These are phyloP conservation scores for Phrynocephalus versicolor DNA, from an alignment of 2,113 vertebrate genomes.

Conservation along the genomic window DNA sequence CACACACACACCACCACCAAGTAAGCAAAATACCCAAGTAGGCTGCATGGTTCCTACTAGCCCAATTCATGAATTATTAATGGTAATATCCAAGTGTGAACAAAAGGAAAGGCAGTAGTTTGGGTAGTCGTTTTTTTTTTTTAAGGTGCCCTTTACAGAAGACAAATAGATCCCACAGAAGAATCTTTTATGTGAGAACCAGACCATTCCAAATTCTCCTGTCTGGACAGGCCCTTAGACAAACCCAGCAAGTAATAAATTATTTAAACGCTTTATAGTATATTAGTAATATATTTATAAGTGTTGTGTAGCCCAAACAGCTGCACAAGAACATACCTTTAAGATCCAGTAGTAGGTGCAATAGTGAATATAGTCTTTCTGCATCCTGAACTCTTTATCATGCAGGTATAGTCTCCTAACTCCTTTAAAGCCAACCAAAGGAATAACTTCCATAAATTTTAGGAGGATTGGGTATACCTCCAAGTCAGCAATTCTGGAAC, in stretches of 20 bases:
- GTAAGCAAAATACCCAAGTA: background rate
- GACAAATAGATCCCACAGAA: too few relatives aligned
- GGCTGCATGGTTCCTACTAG: background rate
- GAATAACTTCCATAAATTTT: background rate
- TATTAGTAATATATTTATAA: background rate
- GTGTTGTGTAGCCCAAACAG: background rate
- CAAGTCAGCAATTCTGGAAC: background rate
- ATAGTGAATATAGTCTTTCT: background rate
- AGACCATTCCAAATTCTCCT: too few relatives aligned
- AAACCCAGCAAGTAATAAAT: background rate
- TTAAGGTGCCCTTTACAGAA: too few relatives aligned
- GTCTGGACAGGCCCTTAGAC: background rate
- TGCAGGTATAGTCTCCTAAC: background rate
- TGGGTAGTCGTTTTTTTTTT: too few relatives aligned
- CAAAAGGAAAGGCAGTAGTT: background rate
- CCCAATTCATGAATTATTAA: background rate
- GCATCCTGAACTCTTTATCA: background rate
- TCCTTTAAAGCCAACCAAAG: background rate
- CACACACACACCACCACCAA: too few relatives aligned
- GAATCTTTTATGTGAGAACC: too few relatives aligned
- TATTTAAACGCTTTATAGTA: background rate
- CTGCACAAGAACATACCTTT: background rate
- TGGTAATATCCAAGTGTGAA: background rate
- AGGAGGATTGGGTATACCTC: background rate
- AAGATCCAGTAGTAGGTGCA: background rate